Evolutionary conservation across 2,113 vertebrate genomes (phyloP), one percentile per base, ranked within the genome.

Genomic region (Eurystomus gularis): DNA sequence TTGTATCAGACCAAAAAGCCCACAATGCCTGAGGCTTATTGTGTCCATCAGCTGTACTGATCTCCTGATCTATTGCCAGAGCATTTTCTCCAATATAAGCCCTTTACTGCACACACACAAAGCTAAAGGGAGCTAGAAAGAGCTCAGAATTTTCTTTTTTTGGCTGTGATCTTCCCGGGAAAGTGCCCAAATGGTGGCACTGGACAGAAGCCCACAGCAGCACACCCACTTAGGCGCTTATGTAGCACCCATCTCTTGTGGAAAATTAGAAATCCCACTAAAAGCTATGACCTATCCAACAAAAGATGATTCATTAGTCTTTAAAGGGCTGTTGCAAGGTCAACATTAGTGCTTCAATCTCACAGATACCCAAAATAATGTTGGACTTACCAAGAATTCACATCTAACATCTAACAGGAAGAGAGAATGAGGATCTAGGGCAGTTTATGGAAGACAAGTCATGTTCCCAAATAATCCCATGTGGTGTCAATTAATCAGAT

Each of bases 31-130:
- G 39, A 77, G 90, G 62, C 33, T 81, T 17, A 13, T 33, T 2
- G 1, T 26, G 31, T 35, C 71, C 39, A 25, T 48, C 0, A 0
- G 69, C 70, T 69, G 7, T 46, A 73, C 35, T n/a, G n/a, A 52
- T 71, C 57, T 87, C 40, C 70, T 85, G 48, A 82, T 35, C 58
- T 69, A 58, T 14, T 79, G 48, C 46, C 55, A 90, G 71, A 62
- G 35, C 25, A 26, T 49, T 65, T 86, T 65, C 64, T 78, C 68
- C 28, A 14, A 42, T 12, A 79, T 7, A 40, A 90, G 40, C 13
- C 54, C 46, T 91, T n/a, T 69, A 58, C 46, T 42, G 40, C 2
- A 0, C 11, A 39, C 29, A 68, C 23, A 48, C 11, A 78, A 82
- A 91, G 31, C 35, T 58, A 54, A 90, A 86, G 26, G 5, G 46